Conservation (phyloP, 2,888 invertebrate species). For the Chymomyza procnemis region DNA sequence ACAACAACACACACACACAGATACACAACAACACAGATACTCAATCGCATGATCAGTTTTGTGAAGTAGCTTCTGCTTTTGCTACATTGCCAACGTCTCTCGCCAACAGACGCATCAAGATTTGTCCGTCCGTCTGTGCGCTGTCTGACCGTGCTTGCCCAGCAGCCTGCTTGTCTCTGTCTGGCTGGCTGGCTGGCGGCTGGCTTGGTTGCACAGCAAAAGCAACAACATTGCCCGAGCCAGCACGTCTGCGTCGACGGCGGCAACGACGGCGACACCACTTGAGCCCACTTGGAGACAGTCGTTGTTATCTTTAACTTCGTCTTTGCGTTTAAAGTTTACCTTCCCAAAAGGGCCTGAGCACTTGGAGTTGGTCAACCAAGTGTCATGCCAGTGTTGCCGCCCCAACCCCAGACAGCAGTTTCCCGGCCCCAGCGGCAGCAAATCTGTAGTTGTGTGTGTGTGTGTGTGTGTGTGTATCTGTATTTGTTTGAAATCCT, state of each 20-base stretch:
- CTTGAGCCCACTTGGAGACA: slow-evolving; percentile 59
- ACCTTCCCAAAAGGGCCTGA: slow-evolving; percentile 11
- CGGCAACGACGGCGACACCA: slow-evolving; percentile 38
- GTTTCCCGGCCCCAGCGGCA: not conserved
- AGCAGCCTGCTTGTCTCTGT: slow-evolving; percentile 56
- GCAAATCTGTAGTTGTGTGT: slow-evolving; percentile 22
- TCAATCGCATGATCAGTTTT: slow-evolving; percentile 22
- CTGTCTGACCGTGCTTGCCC: slow-evolving; percentile 27
- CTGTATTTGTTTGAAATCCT: not conserved
- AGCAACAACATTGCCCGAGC: not conserved
- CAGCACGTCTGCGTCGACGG: not conserved
- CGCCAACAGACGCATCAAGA: slow-evolving; percentile 8
- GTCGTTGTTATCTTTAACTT: slow-evolving; percentile 37
- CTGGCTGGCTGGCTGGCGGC: slow-evolving; percentile 47
- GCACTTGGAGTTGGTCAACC: slow-evolving; percentile 27
- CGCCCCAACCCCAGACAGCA: not conserved
- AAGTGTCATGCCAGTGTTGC: not conserved
- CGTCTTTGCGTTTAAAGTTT: slow-evolving; percentile 24
- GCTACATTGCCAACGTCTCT: slow-evolving; percentile 15
- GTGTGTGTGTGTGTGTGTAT: slow-evolving; percentile 15
- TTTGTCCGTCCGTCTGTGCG: slow-evolving; percentile 36
- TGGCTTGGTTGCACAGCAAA: slow-evolving; percentile 13
- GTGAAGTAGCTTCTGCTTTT: slow-evolving; percentile 61
- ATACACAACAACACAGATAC: not conserved
- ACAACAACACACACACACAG: not conserved